phyloP scores from a whole-genome alignment of 1,140 invertebrate genomes.

The Pemphigus obesinymphae region DNA sequence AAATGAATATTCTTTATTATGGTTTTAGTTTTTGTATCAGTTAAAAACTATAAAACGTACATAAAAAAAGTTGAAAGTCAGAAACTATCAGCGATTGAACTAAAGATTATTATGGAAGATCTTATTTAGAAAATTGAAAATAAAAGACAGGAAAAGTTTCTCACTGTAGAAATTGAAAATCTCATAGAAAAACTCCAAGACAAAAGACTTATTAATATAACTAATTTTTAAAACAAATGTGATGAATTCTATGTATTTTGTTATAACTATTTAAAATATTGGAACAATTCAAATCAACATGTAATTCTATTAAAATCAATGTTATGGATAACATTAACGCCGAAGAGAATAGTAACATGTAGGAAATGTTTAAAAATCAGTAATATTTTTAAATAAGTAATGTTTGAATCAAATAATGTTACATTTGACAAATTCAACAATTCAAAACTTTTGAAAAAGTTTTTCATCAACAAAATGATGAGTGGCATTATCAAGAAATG shows the following conservation, averaged over 20 bases:
- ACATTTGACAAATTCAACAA: background rate
- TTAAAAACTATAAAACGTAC: background rate
- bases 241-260: background rate
- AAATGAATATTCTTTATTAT: background rate
- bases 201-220: background rate
- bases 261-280: background rate
- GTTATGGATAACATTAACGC: background rate
- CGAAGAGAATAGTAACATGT: background rate
- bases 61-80: background rate
- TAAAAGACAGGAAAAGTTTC: background rate
- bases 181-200: background rate
- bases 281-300: background rate
- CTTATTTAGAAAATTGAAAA: background rate
- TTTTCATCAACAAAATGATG: background rate
- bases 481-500: background rate
- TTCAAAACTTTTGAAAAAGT: background rate
- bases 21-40: background rate
- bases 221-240: background rate
- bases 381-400: background rate
- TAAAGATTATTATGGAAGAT: background rate
- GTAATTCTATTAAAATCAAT: background rate
- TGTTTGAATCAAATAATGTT: background rate
- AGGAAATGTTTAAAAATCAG: background rate
- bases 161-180: background rate
- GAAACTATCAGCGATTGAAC: background rate